Evolutionary conservation across 2,888 invertebrate genomes (phyloP), one percentile per base, ranked within the genome.

Genomic region (Odontothrips loti): DNA sequence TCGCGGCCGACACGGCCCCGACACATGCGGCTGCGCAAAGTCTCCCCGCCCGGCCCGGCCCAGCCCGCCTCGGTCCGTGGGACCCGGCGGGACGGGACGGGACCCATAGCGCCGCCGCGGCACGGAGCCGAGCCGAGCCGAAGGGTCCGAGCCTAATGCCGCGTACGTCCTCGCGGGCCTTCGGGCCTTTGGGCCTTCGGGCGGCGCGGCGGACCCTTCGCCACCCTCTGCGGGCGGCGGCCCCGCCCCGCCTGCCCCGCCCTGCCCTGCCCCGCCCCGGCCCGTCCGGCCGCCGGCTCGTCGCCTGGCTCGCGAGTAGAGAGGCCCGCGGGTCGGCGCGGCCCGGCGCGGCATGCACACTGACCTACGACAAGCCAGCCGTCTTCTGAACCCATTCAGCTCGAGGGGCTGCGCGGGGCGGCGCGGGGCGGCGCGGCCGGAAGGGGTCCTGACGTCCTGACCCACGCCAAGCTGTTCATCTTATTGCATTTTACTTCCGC

Each of bases 121-220:
- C n/a, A n/a, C n/a, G n/a, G n/a, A n/a, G n/a, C n/a, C n/a, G n/a
- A 8, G 27, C 23, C 23, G 68, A 8, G 27, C 27, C 23, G 68
- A 11, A 75, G 68, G 68, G 68, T 75, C 68, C 68, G 68, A 75
- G 68, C 68, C 68, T 75, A 75, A 75, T 75, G 68, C 68, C 12
- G 27, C 68, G 23, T 27, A n/a, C 68, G 23, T 75, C 68, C n/a
- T 27, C 9, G 68, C 68, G 68, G 68, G 68, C 68, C 68, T 2
- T 6, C 34, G 58, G 58, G 20, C 58, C 58, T n/a, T n/a, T n/a
- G 51, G 51, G 51, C 51, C 51, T 2, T 51, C 48, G 48, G n/a
- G 23, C 68, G 68, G 68, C 27, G 23, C n/a, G 68, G 23, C n/a
- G 68, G 58, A 43, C 34, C 34, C 34, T 43, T 43, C 34, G 34